Evolutionary conservation across 1,140 invertebrate species (phyloP).

Genomic region (Drosophila subpulchrella): DNA sequence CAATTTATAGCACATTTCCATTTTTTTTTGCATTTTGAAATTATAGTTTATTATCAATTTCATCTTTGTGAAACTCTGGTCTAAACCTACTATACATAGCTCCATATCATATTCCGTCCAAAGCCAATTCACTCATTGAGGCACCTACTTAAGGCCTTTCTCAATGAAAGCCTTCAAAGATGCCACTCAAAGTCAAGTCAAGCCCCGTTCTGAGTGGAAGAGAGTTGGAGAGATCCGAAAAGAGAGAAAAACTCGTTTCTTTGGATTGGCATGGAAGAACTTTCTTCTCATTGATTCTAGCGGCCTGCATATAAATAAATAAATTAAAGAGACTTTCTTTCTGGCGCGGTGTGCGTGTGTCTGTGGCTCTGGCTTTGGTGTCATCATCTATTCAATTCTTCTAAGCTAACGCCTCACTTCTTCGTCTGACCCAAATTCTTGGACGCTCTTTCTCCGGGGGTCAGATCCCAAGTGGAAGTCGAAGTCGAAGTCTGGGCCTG

Average conservation of each 20-base stretch:
- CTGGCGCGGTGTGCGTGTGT: conserved; percentile 34
- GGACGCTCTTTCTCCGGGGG: conserved; percentile 50
- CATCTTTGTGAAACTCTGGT: not conserved
- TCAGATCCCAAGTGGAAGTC: conserved; percentile 26
- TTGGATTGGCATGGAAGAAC: conserved; percentile 58
- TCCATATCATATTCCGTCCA: not conserved
- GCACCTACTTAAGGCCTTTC: conserved; percentile 25
- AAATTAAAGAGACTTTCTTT: conserved; percentile 82
- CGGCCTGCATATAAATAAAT: conserved; percentile 76
- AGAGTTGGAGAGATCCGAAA: conserved; percentile 24
- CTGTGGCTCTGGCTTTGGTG: conserved; percentile 53
- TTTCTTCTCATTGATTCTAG: conserved; percentile 79
- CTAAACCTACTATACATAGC: not conserved
- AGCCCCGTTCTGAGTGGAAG: conserved; percentile 47
- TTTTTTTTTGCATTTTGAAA: not conserved
- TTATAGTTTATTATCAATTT: not conserved
- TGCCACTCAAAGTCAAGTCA: conserved; percentile 28
- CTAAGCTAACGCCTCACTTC: conserved; percentile 36
- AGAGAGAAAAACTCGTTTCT: conserved; percentile 43
- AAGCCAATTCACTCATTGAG: conserved; percentile 40
- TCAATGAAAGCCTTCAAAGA: conserved; percentile 32
- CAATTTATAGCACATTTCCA: not conserved
- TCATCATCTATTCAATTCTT: conserved; percentile 66
- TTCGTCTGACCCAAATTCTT: conserved; percentile 70
- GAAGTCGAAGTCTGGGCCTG: conserved; percentile 8